Conservation (phyloP, 2,888 invertebrate species). For the Lasius fuliginosus region DNA sequence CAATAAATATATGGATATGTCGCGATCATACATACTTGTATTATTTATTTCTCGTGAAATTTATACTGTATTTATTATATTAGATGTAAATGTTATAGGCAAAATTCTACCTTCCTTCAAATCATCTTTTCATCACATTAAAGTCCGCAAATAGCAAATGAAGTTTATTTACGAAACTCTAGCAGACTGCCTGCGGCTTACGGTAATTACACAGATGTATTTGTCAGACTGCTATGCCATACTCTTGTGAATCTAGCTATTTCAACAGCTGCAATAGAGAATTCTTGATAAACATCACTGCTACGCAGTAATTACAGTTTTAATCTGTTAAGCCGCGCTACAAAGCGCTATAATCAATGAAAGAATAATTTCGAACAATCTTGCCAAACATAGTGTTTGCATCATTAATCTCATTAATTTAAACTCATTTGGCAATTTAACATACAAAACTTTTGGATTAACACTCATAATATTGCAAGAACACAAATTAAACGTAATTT, state of each 20-base stretch:
- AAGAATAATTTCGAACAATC: not conserved
- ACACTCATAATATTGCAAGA: not conserved
- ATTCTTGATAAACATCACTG: slow-evolving; percentile 41
- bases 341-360: slow-evolving; percentile 10
- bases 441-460: slow-evolving; percentile 1
- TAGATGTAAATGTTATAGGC: not conserved
- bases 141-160: slow-evolving; percentile 22
- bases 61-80: not conserved
- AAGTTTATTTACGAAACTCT: slow-evolving; percentile 40
- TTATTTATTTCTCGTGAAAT: not conserved
- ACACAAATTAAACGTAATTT: not conserved
- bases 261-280: slow-evolving; percentile 48
- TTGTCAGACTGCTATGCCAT: slow-evolving; percentile 41
- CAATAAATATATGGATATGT: no score
- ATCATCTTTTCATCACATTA: slow-evolving; percentile 18
- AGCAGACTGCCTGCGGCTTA: slow-evolving; percentile 19
- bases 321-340: slow-evolving; percentile 33
- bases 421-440: not conserved
- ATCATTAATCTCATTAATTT: not conserved
- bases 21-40: not conserved
- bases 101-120: not conserved
- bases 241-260: slow-evolving; percentile 41
- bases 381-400: not conserved
- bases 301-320: slow-evolving; percentile 37
- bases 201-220: slow-evolving; percentile 52